These are phyloP conservation scores for Luidia sarsii DNA, from an alignment of 53 echinoderm and acorn worm genomes.

Conservation along the genomic window DNA sequence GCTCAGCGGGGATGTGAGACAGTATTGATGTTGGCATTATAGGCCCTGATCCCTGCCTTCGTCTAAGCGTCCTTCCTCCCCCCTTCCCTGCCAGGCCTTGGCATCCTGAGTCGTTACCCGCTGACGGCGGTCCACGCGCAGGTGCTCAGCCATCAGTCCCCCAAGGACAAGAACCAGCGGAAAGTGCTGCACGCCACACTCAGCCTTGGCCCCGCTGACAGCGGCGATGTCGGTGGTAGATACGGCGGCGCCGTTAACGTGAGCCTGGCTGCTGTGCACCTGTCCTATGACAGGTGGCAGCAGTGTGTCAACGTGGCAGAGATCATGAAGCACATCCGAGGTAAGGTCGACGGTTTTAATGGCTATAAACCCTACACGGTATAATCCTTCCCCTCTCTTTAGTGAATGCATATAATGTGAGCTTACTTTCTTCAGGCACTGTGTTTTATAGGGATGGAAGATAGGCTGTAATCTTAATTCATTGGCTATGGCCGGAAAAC, in stretches of 20 bases:
- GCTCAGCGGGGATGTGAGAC: not conserved
- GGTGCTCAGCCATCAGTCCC: conserved; percentile 63
- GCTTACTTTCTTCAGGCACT: no score
- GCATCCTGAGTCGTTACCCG: conserved; percentile 74
- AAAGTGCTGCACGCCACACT: conserved; percentile 59
- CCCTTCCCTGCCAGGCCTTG: conserved; percentile 49
- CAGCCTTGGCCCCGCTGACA: not conserved
- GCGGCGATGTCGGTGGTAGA: no score
- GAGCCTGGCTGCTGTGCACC: conserved; percentile 64
- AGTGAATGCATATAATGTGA: no score
- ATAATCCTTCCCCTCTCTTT: no score
- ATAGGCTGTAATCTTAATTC: no score
- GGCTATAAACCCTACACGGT: no score
- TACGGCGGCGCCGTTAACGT: conserved; percentile 25
- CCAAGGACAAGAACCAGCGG: conserved; percentile 63
- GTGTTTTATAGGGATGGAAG: no score
- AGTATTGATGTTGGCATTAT: not conserved
- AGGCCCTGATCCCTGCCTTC: not conserved
- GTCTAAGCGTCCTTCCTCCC: not conserved
- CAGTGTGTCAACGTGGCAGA: conserved; percentile 86
- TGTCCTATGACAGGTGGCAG: conserved; percentile 81
- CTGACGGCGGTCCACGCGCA: conserved; percentile 55
- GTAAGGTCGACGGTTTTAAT: no score
- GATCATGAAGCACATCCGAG: conserved; percentile 68
- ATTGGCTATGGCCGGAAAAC: no score